Evolutionary conservation across 2,888 invertebrate species (phyloP), one percentile per base, ranked within the genome.

Genomic region (Alitta virens): DNA sequence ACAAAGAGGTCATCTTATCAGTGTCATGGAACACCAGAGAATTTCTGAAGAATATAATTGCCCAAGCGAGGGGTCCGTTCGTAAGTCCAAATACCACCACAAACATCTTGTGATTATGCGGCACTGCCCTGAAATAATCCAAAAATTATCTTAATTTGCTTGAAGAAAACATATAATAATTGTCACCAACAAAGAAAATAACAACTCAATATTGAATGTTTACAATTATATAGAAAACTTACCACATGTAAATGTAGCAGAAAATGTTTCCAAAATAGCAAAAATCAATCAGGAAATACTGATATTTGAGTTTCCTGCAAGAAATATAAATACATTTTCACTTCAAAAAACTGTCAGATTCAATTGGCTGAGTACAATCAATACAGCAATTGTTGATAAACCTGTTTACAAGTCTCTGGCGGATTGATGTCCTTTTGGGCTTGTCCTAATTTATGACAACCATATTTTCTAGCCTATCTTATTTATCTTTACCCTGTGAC

Each of bases 1-100:
- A 78, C 14, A 71, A 63, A 0, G 78, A 78, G 2, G 77, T 78
- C 26, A 78, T 73, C 66, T 75, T 75, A 62, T 78, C 78, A 1
- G 73, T 59, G 56, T 71, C 72, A 67, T 78, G 78, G 58, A 77
- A 72, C 2, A 78, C 78, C 2, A 68, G 63, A 7, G 64, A 60
- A 57, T 68, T 68, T n/a, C 68, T 21, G 63, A 67, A 68, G 16
- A 68, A 3, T 5, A 59, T 33, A 0, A 62, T 63, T 1, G 66
- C 68, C 66, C 68, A 68, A 1, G 63, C 51, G 42, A 78, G 60
- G 0, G 78, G 78, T 9, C 78, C 78, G 54, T 73, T 75, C 3
- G 74, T 68, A 24, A 76, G 42, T 3, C 71, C 74, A 64, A 75
- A 78, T 40, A 75, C 63, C 7, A 78, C 70, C 16, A 61, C 60